Conservation (phyloP, 2,888 invertebrate species). For the Hydropsyche betteni region DNA sequence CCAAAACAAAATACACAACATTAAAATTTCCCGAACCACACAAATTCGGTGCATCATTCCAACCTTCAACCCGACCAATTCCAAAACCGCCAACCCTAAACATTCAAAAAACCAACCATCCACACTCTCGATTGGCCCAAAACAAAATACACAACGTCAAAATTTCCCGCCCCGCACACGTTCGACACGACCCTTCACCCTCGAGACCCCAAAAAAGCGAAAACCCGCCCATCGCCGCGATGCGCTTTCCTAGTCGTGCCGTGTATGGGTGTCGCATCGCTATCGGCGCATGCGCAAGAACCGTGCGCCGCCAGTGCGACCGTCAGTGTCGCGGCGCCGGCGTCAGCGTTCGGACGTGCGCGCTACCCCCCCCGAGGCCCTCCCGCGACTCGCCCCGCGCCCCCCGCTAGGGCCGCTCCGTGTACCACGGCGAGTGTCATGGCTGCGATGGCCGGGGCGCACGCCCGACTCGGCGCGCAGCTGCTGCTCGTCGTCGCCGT, state of each 20-base stretch:
- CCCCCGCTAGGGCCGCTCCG: not conserved
- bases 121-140: too few species aligned
- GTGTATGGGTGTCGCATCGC: constrained; percentile 30
- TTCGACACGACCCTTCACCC: too few species aligned
- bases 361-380: not conserved
- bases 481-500: constrained; percentile 1
- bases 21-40: too few species aligned
- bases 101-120: too few species aligned
- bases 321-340: constrained; percentile 28
- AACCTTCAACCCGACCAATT: too few species aligned
- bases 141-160: too few species aligned
- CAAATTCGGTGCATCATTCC: too few species aligned
- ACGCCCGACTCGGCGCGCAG: not conserved
- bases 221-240: not conserved
- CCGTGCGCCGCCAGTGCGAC: not conserved
- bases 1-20: too few species aligned
- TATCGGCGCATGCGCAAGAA: constrained; percentile 9
- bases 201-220: too few species aligned
- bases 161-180: too few species aligned
- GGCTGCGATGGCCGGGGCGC: not conserved
- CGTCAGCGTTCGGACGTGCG: too few species aligned
- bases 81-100: too few species aligned
- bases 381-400: not conserved
- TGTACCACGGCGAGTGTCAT: not conserved
- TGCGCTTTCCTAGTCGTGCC: not conserved